Evolutionary conservation across 2,113 vertebrate genomes (phyloP), one percentile per base, ranked within the genome.

Genomic region (Anser cygnoides): DNA sequence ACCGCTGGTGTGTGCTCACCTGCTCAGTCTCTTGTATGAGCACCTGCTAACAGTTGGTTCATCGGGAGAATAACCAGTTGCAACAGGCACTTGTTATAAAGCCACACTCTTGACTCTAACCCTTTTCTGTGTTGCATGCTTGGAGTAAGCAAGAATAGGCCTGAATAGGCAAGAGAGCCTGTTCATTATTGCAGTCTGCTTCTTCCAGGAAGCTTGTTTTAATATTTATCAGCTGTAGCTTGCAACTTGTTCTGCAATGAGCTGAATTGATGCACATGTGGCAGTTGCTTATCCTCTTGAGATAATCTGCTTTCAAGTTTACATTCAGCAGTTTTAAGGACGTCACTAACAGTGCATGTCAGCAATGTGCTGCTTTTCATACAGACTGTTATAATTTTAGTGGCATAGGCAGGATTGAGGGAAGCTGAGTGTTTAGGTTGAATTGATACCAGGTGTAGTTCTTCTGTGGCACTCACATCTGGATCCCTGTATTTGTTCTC

Each of bases 201-300:
- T 37, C 84, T 96, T 59, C n/a, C 75, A 76, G 75, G 35, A 87
- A 54, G 85, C n/a, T 37, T 43, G 63, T n/a, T 76, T 73, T 83
- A 35, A 52, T 89, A 78, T 57, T 95, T 81, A 61, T 76, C 92
- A 77, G 84, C 76, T 91, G 93, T 25, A 58, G 86, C 80, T 75
- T 81, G 78, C 75, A 82, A 57, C 76, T 70, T 57, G 49, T 22
- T 91, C 87, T 89, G 65, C 81, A 52, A 0, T 12, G 87, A 84
- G 79, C 87, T 46, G 92, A 70, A 55, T 7, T 85, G 78, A 77
- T 85, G 82, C 75, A 20, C 89, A 93, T 88, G 95, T 95, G 91
- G 95, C 92, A 94, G 66, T 67, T 96, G 76, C 94, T 96, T 86
- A 97, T 96, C 96, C 96, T 94, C 93, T 93, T 81, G 84, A 80